Conservation (phyloP, 1,140 invertebrate genomes). For the Eupristina koningsbergeri region DNA sequence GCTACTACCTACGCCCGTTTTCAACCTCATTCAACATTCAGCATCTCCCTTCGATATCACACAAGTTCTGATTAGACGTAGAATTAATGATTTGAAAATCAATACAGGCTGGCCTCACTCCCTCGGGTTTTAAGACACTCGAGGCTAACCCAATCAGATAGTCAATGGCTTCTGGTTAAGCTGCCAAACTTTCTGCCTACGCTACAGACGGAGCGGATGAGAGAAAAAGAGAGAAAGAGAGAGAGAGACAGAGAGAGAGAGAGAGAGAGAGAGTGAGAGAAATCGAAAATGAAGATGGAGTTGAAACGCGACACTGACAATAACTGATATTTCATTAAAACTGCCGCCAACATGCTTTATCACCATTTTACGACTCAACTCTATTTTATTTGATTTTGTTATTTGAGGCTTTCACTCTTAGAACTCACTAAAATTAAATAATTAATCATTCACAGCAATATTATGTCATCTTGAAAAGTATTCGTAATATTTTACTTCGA, state of each 20-base stretch:
- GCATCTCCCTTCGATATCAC: slow-evolving; percentile 61
- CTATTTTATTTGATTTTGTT: slow-evolving; percentile 29
- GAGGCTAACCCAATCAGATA: slow-evolving; percentile 50
- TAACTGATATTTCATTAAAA: slow-evolving; percentile 53
- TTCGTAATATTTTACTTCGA: neutral
- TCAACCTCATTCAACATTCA: slow-evolving; percentile 52
- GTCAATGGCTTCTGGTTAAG: slow-evolving; percentile 36
- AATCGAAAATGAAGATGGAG: slow-evolving; percentile 45
- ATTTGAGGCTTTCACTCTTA: neutral
- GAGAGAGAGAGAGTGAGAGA: slow-evolving; percentile 42
- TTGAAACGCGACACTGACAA: slow-evolving; percentile 40
- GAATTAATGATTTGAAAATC: slow-evolving; percentile 75
- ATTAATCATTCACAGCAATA: neutral
- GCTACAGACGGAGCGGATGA: neutral
- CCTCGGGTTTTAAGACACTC: slow-evolving; percentile 65
- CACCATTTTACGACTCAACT: slow-evolving; percentile 19
- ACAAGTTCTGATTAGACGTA: slow-evolving; percentile 72
- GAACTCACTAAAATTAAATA: neutral
- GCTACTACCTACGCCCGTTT: slow-evolving; percentile 49
- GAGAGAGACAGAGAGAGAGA: slow-evolving; percentile 30
- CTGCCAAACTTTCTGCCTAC: slow-evolving; percentile 4
- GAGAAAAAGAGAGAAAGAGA: slow-evolving; percentile 21
- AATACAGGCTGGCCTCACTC: slow-evolving; percentile 65
- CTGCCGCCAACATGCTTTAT: slow-evolving; percentile 43
- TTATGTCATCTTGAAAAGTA: neutral